Conservation (phyloP, 2,797 vertebrate species). For the Hippoglossus hippoglossus region DNA sequence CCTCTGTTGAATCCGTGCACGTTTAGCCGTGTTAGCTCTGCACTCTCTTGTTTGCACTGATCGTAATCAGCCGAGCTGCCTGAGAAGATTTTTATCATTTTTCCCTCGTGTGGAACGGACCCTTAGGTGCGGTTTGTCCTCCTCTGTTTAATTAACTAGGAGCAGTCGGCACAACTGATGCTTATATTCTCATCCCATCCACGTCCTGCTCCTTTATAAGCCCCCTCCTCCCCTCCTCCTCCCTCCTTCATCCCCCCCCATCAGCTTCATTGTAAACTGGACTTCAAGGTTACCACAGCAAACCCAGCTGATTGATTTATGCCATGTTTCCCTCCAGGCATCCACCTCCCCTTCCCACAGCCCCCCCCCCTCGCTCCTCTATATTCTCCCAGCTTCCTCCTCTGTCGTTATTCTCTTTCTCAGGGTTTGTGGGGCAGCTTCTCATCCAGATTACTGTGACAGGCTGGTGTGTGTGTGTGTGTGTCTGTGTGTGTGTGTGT, state of each 20-base stretch:
- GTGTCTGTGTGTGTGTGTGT: not conserved
- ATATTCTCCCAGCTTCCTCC: conserved; percentile 29
- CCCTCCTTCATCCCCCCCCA: not conserved
- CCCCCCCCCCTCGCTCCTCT: conserved; percentile 12
- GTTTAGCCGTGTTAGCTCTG: conserved; percentile 17
- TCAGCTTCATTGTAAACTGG: conserved; percentile 37
- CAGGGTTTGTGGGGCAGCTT: conserved; percentile 62
- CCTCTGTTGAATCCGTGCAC: conserved; percentile 9
- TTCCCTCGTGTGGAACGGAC: conserved; percentile 51
- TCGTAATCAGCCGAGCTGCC: conserved; percentile 52
- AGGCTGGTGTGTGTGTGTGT: conserved; percentile 29
- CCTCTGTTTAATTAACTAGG: conserved; percentile 54
- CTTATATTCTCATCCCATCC: conserved; percentile 45
- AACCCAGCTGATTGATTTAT: conserved; percentile 66
- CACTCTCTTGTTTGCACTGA: conserved; percentile 1
- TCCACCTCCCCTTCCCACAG: not conserved
- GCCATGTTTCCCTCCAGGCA: conserved; percentile 44
- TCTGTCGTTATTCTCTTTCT: conserved; percentile 39
- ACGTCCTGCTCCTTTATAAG: conserved; percentile 28
- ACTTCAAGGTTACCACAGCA: conserved; percentile 63
- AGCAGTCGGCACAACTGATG: conserved; percentile 30
- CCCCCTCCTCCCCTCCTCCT: too few relatives aligned
- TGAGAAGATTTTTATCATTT: conserved; percentile 63
- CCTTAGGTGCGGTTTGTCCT: conserved; percentile 50
- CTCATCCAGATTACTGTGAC: conserved; percentile 31